A percentile compares a stretch with the other conserved stretches of the same genome.
phyloP scores from a whole-genome alignment of 1,140 invertebrate genomes.

The Portunus trituberculatus region DNA sequence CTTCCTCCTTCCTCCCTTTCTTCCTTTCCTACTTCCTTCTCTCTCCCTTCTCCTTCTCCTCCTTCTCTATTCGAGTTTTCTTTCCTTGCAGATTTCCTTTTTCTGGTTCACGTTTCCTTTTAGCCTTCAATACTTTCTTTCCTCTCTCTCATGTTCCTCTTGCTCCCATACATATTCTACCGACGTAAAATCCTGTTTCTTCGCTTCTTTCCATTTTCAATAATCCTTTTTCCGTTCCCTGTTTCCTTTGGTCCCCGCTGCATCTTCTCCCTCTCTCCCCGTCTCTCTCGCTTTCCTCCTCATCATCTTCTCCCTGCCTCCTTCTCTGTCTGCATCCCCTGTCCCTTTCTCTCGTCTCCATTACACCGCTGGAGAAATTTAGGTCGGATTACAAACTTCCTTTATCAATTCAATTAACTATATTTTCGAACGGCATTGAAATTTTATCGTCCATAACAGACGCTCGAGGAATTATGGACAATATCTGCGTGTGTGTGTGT shows the following conservation, averaged over 20 bases:
- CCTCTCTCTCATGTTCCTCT: neutral
- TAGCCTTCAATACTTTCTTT: neutral
- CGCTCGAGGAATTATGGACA: neutral
- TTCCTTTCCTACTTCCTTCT: neutral
- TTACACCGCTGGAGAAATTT: neutral
- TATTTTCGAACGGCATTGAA: slow-evolving; percentile 22
- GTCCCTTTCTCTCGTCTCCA: neutral
- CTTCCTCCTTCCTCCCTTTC: neutral
- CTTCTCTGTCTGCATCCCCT: neutral
- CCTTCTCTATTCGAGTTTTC: neutral
- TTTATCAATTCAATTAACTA: slow-evolving; percentile 24
- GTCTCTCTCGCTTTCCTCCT: too few relatives aligned
- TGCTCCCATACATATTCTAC: neutral
- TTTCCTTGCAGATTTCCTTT: neutral
- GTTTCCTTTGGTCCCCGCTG: too few relatives aligned
- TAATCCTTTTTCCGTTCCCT: too few relatives aligned
- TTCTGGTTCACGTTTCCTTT: neutral
- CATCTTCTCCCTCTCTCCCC: too few relatives aligned
- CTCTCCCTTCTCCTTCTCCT: neutral
- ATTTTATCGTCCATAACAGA: slow-evolving; percentile 23
- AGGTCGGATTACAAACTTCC: slow-evolving; percentile 21
- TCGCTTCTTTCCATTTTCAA: too few relatives aligned
- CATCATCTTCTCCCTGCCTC: neutral
- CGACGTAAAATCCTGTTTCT: neutral
- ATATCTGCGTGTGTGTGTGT: neutral